A percentile compares a stretch with the other conserved stretches of the same genome.
These are phyloP conservation scores for Drosophila diplacantha DNA, from an alignment of 2,888 invertebrate species.

Conservation along the genomic window DNA sequence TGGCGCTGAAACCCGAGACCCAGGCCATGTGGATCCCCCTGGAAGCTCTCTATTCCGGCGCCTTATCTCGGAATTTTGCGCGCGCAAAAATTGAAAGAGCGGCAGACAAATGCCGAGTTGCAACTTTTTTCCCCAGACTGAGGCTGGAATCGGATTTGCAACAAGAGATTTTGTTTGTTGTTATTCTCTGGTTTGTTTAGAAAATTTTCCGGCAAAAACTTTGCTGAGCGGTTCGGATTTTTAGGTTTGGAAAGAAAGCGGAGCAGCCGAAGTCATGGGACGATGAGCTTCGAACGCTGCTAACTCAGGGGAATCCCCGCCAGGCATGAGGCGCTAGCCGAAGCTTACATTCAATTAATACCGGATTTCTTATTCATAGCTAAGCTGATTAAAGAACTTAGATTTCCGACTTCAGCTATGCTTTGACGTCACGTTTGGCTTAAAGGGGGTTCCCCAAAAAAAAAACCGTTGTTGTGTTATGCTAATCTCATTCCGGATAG, in stretches of 20 bases:
- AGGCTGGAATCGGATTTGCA: constrained; percentile 25
- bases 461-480: constrained; percentile 42
- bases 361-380: neutral
- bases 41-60: constrained; percentile 1
- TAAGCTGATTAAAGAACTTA: neutral
- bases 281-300: neutral
- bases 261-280: neutral
- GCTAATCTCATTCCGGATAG: constrained; percentile 60
- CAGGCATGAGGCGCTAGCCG: neutral
- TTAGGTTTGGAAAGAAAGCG: neutral
- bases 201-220: constrained; percentile 37
- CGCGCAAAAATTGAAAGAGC: constrained; percentile 58
- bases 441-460: constrained; percentile 1
- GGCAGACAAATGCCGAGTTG: constrained; percentile 67
- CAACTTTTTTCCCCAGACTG: constrained; percentile 49
- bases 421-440: constrained; percentile 9
- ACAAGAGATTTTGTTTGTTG: constrained; percentile 57
- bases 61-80: constrained; percentile 64
- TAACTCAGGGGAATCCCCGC: constrained; percentile 7
- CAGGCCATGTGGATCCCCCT: constrained; percentile 34
- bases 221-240: constrained; percentile 47
- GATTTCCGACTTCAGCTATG: neutral
- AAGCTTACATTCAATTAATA: neutral
- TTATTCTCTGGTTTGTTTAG: constrained; percentile 31
- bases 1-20: constrained; percentile 58